A percentile compares a stretch with the other conserved stretches of the same genome.
Evolutionary conservation across 53 echinoderm and acorn worm species (phyloP).

Genomic region (Zoroaster sp.): DNA sequence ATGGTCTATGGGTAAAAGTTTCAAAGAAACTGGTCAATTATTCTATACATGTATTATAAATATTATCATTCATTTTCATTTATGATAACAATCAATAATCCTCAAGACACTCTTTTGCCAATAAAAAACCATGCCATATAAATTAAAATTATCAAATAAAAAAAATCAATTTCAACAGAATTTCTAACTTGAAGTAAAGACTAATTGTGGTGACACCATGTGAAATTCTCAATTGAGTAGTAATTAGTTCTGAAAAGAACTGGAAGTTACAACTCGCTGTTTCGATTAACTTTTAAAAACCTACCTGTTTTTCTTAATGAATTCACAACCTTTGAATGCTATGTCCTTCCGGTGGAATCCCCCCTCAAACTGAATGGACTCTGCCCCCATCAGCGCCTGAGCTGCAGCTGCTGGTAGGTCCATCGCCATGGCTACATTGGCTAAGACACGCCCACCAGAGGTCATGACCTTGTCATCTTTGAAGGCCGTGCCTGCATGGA

Average conservation of each 20-base stretch:
- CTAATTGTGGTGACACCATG: too few relatives aligned
- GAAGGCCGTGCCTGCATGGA: slow-evolving; percentile 84
- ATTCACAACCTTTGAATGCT: slow-evolving; percentile 80
- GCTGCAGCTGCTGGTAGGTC: slow-evolving; percentile 69
- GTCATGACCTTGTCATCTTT: slow-evolving; percentile 82
- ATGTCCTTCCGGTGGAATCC: slow-evolving; percentile 88
- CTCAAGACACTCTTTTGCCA: too few relatives aligned
- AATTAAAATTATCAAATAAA: not conserved
- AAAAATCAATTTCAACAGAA: too few relatives aligned
- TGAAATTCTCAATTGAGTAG: too few relatives aligned
- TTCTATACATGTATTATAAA: too few relatives aligned
- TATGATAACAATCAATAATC: too few relatives aligned
- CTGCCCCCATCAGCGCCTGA: slow-evolving; percentile 76
- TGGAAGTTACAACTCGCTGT: too few relatives aligned
- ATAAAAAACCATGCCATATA: too few relatives aligned
- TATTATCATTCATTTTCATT: too few relatives aligned
- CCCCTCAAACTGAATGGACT: slow-evolving; percentile 82
- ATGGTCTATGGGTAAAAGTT: not conserved
- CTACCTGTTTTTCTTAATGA: slow-evolving; percentile 65
- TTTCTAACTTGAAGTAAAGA: too few relatives aligned
- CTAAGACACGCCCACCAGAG: slow-evolving; percentile 94
- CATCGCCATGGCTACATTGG: slow-evolving; percentile 73
- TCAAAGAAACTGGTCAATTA: too few relatives aligned
- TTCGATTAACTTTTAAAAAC: not conserved
- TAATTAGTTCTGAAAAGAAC: too few relatives aligned